A percentile compares a stretch with the other conserved stretches of the same genome.
phyloP scores from a whole-genome alignment of 1,140 invertebrate genomes.

The Temnothorax curvispinosus region DNA sequence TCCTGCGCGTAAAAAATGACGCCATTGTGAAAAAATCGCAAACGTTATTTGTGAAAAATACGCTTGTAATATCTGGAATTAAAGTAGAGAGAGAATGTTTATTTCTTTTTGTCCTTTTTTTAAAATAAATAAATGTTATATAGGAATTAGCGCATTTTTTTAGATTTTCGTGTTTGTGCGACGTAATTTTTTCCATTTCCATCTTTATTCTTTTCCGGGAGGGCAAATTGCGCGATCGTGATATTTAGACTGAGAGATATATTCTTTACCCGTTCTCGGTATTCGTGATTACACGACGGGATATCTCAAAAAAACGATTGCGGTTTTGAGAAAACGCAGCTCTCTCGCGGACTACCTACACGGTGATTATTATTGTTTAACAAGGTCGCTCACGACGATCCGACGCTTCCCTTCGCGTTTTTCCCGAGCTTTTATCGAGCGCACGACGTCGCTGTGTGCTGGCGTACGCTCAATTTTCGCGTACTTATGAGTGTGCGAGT shows the following conservation, averaged over 20 bases:
- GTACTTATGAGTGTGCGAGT: neutral
- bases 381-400: constrained; percentile 40
- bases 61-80: neutral
- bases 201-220: neutral
- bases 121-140: neutral
- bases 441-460: neutral
- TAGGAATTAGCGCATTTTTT: neutral
- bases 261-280: constrained; percentile 8
- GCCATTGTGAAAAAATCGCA: neutral
- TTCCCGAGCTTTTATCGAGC: constrained; percentile 15
- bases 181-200: neutral
- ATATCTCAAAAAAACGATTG: neutral
- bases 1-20: neutral
- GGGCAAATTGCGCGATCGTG: neutral
- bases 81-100: neutral
- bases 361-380: constrained; percentile 40
- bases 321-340: constrained; percentile 25
- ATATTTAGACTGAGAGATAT: neutral
- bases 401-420: constrained; percentile 40
- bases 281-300: constrained; percentile 9
- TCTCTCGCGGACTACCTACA: neutral
- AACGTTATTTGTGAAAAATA: neutral
- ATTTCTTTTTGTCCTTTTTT: neutral
- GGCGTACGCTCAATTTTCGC: too few species aligned
- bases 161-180: neutral